A percentile compares a stretch with the other conserved stretches of the same genome.
Evolutionary conservation across 2,797 vertebrate species (phyloP).

Genomic region (Acridotheres tristis): DNA sequence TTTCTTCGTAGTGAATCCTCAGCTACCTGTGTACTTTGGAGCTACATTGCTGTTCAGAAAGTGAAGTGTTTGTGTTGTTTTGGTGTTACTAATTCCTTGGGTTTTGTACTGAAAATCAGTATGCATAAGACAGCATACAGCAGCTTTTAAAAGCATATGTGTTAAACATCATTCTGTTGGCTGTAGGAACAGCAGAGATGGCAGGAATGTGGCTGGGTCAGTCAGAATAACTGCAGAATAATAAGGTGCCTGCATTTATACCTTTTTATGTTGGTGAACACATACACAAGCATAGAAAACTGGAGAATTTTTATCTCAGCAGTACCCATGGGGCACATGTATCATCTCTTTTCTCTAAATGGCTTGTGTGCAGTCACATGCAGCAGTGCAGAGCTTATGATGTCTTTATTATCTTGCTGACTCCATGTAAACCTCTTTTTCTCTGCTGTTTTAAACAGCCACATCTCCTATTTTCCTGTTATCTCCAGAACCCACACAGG

Average conservation of each 20-base stretch:
- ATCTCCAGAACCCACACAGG: neutral
- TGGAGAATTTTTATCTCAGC: slow-evolving; percentile 1
- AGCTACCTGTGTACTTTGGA: neutral
- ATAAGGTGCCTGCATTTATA: neutral
- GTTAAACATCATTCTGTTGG: neutral
- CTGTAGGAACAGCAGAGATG: neutral
- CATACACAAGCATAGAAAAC: neutral
- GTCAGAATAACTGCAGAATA: neutral
- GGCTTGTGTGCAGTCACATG: neutral
- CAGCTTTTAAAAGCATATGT: neutral
- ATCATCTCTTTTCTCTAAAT: neutral
- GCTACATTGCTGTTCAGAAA: neutral
- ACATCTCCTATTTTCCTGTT: neutral
- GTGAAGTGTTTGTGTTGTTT: neutral
- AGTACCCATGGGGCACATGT: neutral
- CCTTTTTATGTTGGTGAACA: neutral
- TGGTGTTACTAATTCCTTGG: accelerated
- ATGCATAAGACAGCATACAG: neutral
- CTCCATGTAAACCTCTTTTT: neutral
- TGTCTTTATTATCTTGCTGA: neutral
- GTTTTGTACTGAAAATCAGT: neutral
- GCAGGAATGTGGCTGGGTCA: neutral
- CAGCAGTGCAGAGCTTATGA: neutral
- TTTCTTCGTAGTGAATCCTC: neutral
- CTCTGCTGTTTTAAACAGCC: neutral